Base-by-base conservation (phyloP, 1,140 invertebrate genomes). In the Pantala flavescens region DNA sequence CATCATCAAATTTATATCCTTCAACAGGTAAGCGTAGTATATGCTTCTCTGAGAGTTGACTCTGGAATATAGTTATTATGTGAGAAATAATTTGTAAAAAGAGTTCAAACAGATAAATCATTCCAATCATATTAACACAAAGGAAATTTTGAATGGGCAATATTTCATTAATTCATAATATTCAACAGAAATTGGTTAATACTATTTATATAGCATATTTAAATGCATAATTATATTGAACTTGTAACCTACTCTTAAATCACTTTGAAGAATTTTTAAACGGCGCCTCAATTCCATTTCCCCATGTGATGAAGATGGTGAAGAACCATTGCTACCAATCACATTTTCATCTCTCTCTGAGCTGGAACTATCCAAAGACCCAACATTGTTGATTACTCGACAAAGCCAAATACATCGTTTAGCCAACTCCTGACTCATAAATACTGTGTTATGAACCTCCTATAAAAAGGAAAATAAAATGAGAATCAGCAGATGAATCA, bases 371-470 rank as follows among this genome's bases (percentile, higher is more conserved):
- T 36, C 28, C 3, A 36, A 9, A 36, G 28, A 36, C 2, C 16
- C 23, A 16, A 42, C 23, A 72, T 23, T 72, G 23, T 12, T 63
- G 42, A 28, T 24, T 14, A 82, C 86, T 75, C 86, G 84, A 79
- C 85, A 88, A 81, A 91, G 86, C 90, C 90, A 92, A 77, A 92
- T 86, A 79, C 90, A 91, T 71, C 90, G 86, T 78, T 89, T 87
- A 0, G 90, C 90, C 71, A 90, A 84, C 80, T 92, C 90, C 75
- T 89, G 87, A 78, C 89, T 82, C 86, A 91, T 89, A 72, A 91
- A 85, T 10, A 92, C 89, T 0, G 90, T 91, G 79, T 92, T 91
- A 78, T 92, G 90, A 0, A 93, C 89, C 81, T 91, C 90, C 88
- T 89, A 12, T 63, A 63, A 3, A 63, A 7, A 12, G 79, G 0